phyloP scores from a whole-genome alignment of 2,888 invertebrate genomes.

The Hylaea fasciaria region DNA sequence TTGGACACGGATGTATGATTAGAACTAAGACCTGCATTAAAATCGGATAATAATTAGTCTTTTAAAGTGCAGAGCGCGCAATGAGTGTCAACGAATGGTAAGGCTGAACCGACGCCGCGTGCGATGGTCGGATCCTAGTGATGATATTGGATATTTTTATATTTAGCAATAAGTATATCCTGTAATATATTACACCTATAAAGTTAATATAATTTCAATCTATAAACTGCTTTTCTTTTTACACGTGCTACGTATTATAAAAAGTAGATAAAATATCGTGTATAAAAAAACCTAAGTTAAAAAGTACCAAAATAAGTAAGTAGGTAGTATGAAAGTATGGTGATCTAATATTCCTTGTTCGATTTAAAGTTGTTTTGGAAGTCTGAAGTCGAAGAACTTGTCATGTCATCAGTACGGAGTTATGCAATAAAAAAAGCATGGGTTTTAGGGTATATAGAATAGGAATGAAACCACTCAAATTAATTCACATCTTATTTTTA shows the following conservation, averaged over 20 bases:
- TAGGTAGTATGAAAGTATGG: background rate
- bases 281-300: no score
- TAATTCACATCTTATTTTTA: constrained; percentile 8
- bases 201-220: constrained; percentile 69
- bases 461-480: background rate
- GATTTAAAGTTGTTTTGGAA: no score
- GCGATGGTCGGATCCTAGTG: constrained; percentile 53
- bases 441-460: background rate
- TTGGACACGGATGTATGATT: no score
- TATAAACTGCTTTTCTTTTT: constrained; percentile 47
- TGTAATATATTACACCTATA: constrained; percentile 71
- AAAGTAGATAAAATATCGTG: no score
- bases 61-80: constrained; percentile 43
- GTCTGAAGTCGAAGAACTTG: background rate
- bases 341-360: background rate
- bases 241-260: no score
- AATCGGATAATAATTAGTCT: background rate
- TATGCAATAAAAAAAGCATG: background rate
- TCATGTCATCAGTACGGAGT: background rate
- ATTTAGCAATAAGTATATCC: constrained; percentile 78
- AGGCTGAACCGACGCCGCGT: constrained; percentile 53
- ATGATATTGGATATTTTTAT: constrained; percentile 81
- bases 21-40: no score
- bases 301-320: no score
- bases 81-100: constrained; percentile 48